These are phyloP conservation scores for Lottia gigantea DNA, from an alignment of 2,888 invertebrate genomes.

Conservation along the genomic window DNA sequence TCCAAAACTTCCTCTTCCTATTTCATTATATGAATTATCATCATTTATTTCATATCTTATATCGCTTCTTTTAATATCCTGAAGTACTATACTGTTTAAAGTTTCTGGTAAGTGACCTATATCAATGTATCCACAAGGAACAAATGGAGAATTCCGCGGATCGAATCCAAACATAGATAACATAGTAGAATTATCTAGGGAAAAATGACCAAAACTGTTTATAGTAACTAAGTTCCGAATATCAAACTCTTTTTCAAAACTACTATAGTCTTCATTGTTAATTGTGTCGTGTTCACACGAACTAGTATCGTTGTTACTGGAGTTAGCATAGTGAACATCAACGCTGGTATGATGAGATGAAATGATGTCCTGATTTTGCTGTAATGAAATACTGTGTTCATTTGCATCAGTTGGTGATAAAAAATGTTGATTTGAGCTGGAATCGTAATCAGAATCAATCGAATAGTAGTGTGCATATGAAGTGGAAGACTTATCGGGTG, in stretches of 20 bases:
- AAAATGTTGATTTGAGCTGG: too few relatives aligned
- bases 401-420: too few relatives aligned
- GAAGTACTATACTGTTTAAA: constrained; percentile 27
- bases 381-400: too few relatives aligned
- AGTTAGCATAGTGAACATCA: too few relatives aligned
- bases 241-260: neutral
- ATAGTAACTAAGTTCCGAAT: neutral
- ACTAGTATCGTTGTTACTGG: too few relatives aligned
- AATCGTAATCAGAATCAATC: too few relatives aligned
- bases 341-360: too few relatives aligned
- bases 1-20: constrained; percentile 32
- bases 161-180: neutral
- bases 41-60: constrained; percentile 26
- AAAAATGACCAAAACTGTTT: neutral
- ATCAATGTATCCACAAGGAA: neutral
- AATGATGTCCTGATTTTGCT: too few relatives aligned
- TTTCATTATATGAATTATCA: constrained; percentile 30
- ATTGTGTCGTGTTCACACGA: too few relatives aligned
- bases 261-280: too few relatives aligned
- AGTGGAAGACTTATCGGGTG: too few relatives aligned
- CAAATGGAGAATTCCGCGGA: neutral
- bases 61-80: constrained; percentile 26
- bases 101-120: neutral
- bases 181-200: neutral
- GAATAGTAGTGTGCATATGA: too few relatives aligned